These are phyloP conservation scores for Drosophila subobscura DNA, from an alignment of 1,140 invertebrate genomes.

Conservation along the genomic window DNA sequence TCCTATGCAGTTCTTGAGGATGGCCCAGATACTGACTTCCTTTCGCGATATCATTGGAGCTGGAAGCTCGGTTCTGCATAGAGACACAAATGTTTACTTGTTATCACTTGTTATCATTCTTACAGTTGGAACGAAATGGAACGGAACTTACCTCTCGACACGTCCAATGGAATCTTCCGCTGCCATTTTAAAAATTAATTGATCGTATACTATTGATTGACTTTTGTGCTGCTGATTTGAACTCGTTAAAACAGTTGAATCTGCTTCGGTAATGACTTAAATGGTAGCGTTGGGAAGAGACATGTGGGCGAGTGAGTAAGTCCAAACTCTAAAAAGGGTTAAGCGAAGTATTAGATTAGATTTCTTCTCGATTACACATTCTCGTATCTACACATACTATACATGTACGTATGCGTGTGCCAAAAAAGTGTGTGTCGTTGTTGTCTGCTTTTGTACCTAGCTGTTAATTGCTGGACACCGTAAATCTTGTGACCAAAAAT, in stretches of 20 bases:
- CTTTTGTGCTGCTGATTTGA: constrained; percentile 17
- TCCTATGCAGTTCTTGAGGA: constrained; percentile 96
- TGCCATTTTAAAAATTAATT: constrained; percentile 29
- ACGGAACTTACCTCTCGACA: constrained; percentile 28
- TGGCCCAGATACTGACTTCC: constrained; percentile 97
- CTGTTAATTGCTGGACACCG: constrained; percentile 26
- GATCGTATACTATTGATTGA: constrained; percentile 4
- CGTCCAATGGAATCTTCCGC: constrained; percentile 15
- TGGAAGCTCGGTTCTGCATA: constrained; percentile 90
- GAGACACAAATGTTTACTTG: not conserved
- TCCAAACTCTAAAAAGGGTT: constrained; percentile 17
- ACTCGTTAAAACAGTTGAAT: constrained; percentile 18
- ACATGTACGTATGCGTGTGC: not conserved
- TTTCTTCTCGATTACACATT: constrained; percentile 14
- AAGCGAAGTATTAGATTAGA: constrained; percentile 24
- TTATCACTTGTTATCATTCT: too few relatives aligned
- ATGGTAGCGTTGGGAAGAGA: constrained; percentile 19
- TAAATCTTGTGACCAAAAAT: constrained; percentile 39
- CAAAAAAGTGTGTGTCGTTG: not conserved
- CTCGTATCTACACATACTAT: too few relatives aligned
- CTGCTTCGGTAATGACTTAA: constrained; percentile 19
- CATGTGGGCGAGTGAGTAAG: constrained; percentile 16
- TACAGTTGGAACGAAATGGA: too few relatives aligned
- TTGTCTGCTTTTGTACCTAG: constrained; percentile 32
- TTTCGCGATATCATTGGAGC: constrained; percentile 93